A percentile compares a stretch with the other conserved stretches of the same genome.
phyloP scores from a whole-genome alignment of 2,113 vertebrate species.

The Hirundichthys speculiger region DNA sequence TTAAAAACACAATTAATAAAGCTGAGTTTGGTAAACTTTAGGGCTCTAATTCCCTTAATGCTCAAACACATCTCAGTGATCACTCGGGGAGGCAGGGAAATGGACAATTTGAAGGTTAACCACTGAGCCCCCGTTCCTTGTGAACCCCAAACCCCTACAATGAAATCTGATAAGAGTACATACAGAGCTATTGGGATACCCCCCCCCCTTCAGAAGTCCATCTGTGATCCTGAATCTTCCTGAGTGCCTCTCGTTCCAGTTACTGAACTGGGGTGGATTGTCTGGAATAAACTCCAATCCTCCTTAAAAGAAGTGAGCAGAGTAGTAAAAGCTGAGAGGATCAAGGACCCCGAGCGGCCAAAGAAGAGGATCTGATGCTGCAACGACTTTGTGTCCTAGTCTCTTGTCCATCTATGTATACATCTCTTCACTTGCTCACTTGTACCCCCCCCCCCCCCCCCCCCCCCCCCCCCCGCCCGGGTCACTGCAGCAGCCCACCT shows the following conservation, averaged over 20 bases:
- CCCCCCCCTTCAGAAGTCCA: constrained; percentile 68
- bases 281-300: constrained; percentile 82
- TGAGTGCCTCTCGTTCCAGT: constrained; percentile 76
- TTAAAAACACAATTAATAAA: no score
- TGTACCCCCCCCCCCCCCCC: constrained; percentile 35
- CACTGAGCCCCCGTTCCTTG: constrained; percentile 62
- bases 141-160: constrained; percentile 60
- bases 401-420: constrained; percentile 13
- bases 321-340: constrained; percentile 71
- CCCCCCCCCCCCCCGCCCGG: constrained; percentile 52
- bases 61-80: no score
- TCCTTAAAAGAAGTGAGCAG: constrained; percentile 67
- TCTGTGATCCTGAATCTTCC: constrained; percentile 73
- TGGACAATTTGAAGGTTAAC: constrained; percentile 60
- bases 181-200: constrained; percentile 73
- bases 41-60: no score
- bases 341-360: constrained; percentile 70
- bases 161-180: constrained; percentile 79
- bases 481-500: constrained; percentile 53
- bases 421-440: background rate
- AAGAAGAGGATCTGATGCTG: constrained; percentile 65
- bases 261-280: constrained; percentile 77
- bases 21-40: no score
- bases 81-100: no score
- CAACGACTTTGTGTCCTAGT: constrained; percentile 49